A percentile compares a stretch with the other conserved stretches of the same genome.
These are phyloP conservation scores for Coelopa frigida DNA, from an alignment of 1,140 invertebrate genomes.

Conservation along the genomic window DNA sequence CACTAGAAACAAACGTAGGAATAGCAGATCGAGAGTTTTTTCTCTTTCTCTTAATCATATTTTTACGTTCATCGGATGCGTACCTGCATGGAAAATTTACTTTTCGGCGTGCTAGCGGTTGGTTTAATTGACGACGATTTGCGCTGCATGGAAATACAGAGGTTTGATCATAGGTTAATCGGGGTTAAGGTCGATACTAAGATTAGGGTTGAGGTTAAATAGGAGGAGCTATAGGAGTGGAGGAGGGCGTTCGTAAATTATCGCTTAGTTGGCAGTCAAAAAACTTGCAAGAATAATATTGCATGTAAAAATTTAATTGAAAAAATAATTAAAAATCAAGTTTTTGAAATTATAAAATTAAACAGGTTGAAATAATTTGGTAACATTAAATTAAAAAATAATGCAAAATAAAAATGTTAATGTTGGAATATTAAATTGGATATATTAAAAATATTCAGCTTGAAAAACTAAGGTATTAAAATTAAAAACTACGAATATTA, in stretches of 20 bases:
- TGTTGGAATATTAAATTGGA: too few species aligned
- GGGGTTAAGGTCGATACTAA: not conserved
- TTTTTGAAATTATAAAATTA: too few species aligned
- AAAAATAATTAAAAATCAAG: slow-evolving; percentile 9
- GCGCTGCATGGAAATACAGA: slow-evolving; percentile 31
- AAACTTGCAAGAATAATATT: not conserved
- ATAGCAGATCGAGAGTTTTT: too few species aligned
- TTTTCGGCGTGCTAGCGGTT: slow-evolving; percentile 37
- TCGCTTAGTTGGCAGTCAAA: not conserved
- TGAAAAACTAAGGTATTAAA: too few species aligned
- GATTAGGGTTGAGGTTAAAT: too few species aligned
- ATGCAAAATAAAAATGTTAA: too few species aligned
- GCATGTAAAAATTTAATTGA: not conserved
- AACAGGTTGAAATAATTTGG: too few species aligned
- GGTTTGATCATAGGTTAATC: not conserved
- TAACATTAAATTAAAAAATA: too few species aligned
- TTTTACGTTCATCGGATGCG: slow-evolving; percentile 14
- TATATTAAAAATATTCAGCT: too few species aligned
- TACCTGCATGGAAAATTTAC: slow-evolving; percentile 45
- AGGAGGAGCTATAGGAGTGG: not conserved
- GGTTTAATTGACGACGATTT: slow-evolving; percentile 37
- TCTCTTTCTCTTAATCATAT: not conserved
- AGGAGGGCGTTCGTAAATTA: too few species aligned
- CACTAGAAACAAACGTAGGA: too few species aligned
- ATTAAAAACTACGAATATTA: too few species aligned